Conservation (phyloP, 2,797 vertebrate species). For the Sphaeramia orbicularis region DNA sequence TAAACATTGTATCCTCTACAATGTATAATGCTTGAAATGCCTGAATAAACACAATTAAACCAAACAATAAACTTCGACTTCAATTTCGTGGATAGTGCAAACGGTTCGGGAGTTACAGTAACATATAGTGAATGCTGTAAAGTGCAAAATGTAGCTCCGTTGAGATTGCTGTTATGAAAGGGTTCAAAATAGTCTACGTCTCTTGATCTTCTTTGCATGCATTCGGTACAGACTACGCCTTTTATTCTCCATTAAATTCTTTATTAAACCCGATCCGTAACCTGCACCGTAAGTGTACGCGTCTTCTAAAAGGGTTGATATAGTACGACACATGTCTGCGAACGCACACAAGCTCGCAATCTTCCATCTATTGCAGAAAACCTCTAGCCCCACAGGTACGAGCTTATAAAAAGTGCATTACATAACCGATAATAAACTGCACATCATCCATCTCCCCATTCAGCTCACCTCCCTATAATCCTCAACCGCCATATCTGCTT, state of each 20-base stretch:
- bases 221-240: slow-evolving; percentile 8
- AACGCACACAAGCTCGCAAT: slow-evolving; percentile 25
- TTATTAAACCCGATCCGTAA: slow-evolving; percentile 19
- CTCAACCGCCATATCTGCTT: slow-evolving; percentile 58
- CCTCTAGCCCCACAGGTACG: slow-evolving; percentile 44
- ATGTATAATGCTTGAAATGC: too few species aligned
- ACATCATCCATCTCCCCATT: slow-evolving; percentile 63
- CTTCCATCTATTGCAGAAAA: slow-evolving; percentile 28
- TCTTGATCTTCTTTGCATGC: slow-evolving; percentile 5
- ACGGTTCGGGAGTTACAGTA: too few species aligned
- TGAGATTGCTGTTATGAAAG: too few species aligned
- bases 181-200: too few species aligned
- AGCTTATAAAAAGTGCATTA: slow-evolving; percentile 63
- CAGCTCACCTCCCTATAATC: slow-evolving; percentile 62
- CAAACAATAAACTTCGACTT: too few species aligned
- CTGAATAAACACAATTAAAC: too few species aligned
- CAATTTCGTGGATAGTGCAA: too few species aligned
- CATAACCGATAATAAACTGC: slow-evolving; percentile 67
- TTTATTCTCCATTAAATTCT: slow-evolving; percentile 29
- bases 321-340: slow-evolving; percentile 35
- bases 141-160: too few species aligned
- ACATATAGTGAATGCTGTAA: too few species aligned
- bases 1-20: too few species aligned
- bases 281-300: slow-evolving; percentile 11
- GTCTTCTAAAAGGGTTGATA: slow-evolving; percentile 24